These are phyloP conservation scores for Amblyjoppa fuscipennis DNA, from an alignment of 2,888 invertebrate genomes.

Conservation along the genomic window DNA sequence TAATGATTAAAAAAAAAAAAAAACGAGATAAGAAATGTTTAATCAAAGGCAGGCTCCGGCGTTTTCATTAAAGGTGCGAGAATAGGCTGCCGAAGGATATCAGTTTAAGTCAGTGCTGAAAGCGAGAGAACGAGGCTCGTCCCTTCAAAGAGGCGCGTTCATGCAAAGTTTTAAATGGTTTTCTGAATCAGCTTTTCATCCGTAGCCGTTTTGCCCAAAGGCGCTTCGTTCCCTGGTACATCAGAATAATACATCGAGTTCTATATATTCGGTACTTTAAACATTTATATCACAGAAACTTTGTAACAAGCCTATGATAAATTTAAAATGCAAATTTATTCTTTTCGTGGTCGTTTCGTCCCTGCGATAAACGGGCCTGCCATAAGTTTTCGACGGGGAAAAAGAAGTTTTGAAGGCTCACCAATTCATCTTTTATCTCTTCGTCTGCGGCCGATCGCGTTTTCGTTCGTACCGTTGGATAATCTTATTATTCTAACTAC, in stretches of 20 bases:
- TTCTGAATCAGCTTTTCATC: slow-evolving; percentile 65
- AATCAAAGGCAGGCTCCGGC: slow-evolving; percentile 51
- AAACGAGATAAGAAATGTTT: slow-evolving; percentile 50
- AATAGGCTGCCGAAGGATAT: slow-evolving; percentile 5
- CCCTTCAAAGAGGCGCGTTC: slow-evolving; percentile 20
- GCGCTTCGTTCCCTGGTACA: slow-evolving; percentile 25
- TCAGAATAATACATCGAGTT: slow-evolving; percentile 41
- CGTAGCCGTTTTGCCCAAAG: slow-evolving; percentile 36
- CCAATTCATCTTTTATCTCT: slow-evolving; percentile 4
- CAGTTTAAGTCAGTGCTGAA: slow-evolving; percentile 1
- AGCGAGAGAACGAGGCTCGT: slow-evolving; percentile 44
- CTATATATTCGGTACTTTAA: slow-evolving; percentile 34
- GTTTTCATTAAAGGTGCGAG: slow-evolving; percentile 35
- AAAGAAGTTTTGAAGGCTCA: slow-evolving; percentile 6
- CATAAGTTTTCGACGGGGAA: slow-evolving; percentile 12
- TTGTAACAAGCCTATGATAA: slow-evolving; percentile 17
- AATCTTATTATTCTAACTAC: slow-evolving; percentile 13
- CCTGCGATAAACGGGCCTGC: slow-evolving; percentile 6
- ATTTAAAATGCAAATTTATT: slow-evolving; percentile 63
- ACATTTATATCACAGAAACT: slow-evolving; percentile 41
- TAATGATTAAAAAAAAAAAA: slow-evolving; percentile 39
- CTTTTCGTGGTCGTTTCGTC: slow-evolving; percentile 33
- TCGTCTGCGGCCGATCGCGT: not conserved
- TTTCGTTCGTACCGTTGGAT: not conserved
- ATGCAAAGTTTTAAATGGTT: slow-evolving; percentile 68